Conservation (phyloP, 2,888 invertebrate species). For the Parascotia fuliginaria region DNA sequence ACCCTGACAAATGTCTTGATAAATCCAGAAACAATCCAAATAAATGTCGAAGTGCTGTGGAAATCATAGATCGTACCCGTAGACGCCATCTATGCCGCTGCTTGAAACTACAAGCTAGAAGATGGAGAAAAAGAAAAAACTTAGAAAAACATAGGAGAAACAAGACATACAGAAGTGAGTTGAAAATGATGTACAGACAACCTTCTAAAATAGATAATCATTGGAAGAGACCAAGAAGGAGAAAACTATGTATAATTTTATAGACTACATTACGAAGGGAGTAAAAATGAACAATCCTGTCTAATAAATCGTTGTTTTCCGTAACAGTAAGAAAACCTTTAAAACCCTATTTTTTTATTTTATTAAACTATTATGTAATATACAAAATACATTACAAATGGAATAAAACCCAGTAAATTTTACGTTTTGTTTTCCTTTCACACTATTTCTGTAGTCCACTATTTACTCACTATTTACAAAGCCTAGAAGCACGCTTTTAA, state of each 20-base stretch:
- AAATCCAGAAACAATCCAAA: conserved; percentile 29
- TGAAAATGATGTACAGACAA: conserved; percentile 55
- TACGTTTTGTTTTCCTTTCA: no score
- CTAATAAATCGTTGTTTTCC: neutral
- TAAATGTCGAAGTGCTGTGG: conserved; percentile 72
- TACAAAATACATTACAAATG: no score
- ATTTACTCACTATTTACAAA: no score
- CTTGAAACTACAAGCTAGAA: neutral
- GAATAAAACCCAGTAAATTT: no score
- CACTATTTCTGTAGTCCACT: no score
- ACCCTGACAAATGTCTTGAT: neutral
- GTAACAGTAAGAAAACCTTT: neutral
- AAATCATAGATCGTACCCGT: conserved; percentile 5
- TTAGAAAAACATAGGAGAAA: conserved; percentile 10
- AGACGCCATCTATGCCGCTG: conserved; percentile 1
- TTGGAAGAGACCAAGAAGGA: conserved; percentile 52
- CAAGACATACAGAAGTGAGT: conserved; percentile 59
- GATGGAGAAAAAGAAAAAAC: neutral
- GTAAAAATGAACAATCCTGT: neutral
- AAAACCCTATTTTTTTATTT: no score
- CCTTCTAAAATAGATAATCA: conserved; percentile 64
- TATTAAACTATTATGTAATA: no score
- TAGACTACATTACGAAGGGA: neutral
- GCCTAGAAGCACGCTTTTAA: no score
- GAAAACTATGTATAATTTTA: neutral